Conservation (phyloP, 2,888 invertebrate species). For the Cryptus viduatorius region DNA sequence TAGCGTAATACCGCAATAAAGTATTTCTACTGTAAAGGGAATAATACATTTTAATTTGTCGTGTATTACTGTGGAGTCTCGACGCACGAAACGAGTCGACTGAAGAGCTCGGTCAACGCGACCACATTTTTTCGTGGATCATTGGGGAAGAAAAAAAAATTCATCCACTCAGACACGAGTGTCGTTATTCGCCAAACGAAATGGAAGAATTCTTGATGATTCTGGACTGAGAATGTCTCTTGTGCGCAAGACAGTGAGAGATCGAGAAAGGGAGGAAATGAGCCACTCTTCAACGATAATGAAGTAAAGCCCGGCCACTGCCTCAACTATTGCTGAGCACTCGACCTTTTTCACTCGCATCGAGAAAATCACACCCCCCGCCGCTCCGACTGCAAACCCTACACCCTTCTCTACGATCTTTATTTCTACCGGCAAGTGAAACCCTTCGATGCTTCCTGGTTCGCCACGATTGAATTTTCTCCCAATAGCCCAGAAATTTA, state of each 20-base stretch:
- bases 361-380: slow-evolving; percentile 30
- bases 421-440: slow-evolving; percentile 41
- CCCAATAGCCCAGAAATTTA: slow-evolving; percentile 47
- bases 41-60: neutral
- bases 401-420: slow-evolving; percentile 29
- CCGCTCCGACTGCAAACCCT: slow-evolving; percentile 8
- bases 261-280: slow-evolving; percentile 53
- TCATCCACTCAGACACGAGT: neutral
- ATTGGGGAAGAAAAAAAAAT: slow-evolving; percentile 8
- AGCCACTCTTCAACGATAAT: slow-evolving; percentile 65
- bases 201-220: slow-evolving; percentile 45
- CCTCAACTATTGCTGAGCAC: slow-evolving; percentile 36
- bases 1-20: neutral
- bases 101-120: neutral
- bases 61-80: neutral
- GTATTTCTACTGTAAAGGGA: neutral
- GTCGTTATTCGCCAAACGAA: slow-evolving; percentile 32
- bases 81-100: neutral
- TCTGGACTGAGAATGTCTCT: slow-evolving; percentile 18
- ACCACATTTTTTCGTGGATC: neutral
- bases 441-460: slow-evolving; percentile 57
- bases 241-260: slow-evolving; percentile 31
- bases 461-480: slow-evolving; percentile 59
- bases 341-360: slow-evolving; percentile 31
- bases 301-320: slow-evolving; percentile 53